Percentiles rank a stretch among this genome's conserved stretches.
Conservation (phyloP, 2,797 vertebrate genomes). For the Huso huso region DNA sequence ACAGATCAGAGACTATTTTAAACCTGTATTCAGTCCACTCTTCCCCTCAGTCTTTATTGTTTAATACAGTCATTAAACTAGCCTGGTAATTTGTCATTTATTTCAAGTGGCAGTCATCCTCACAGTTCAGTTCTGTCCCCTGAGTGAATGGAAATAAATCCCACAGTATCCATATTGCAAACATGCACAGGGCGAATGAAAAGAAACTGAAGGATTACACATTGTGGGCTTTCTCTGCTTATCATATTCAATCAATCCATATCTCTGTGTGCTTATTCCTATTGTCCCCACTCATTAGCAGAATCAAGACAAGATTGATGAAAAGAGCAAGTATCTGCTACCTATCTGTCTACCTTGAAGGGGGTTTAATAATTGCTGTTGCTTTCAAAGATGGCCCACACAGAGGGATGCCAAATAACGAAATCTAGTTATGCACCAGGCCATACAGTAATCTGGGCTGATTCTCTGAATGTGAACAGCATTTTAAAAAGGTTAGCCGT, state of each 20-base stretch:
- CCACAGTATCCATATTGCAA: not conserved
- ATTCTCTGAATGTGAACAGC: not conserved
- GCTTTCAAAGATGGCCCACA: not conserved
- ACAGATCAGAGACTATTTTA: too few relatives aligned
- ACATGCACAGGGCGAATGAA: not conserved
- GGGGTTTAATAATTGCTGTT: not conserved
- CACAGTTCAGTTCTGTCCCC: not conserved
- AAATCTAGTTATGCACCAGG: constrained; percentile 1
- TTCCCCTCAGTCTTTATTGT: too few relatives aligned
- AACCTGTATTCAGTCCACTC: too few relatives aligned
- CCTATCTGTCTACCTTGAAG: constrained; percentile 3
- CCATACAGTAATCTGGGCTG: not conserved
- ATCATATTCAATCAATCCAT: constrained; percentile 3
- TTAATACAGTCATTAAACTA: not conserved
- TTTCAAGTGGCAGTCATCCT: not conserved
- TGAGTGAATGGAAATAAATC: not conserved
- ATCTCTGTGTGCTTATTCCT: not conserved
- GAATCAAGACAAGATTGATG: not conserved
- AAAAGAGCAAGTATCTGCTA: not conserved
- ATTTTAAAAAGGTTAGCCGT: not conserved
- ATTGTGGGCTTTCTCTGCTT: not conserved
- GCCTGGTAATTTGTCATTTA: not conserved
- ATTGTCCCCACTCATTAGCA: not conserved
- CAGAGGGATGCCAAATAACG: not conserved
- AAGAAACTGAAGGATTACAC: not conserved